phyloP scores from a whole-genome alignment of 2,888 invertebrate species.

The Venustoraphidia nigricollis region DNA sequence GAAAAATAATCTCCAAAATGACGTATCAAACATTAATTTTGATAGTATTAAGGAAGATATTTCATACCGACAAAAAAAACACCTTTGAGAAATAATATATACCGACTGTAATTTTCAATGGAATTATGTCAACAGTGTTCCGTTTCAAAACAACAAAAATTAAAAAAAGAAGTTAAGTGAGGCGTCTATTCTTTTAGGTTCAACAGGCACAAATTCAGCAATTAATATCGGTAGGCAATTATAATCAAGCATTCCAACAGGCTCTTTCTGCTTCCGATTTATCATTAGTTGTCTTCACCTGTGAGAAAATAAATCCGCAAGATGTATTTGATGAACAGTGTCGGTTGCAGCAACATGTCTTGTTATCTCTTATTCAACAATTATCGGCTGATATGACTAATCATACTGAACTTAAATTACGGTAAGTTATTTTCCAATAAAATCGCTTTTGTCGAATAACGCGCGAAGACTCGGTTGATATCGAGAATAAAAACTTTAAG shows the following conservation, averaged over 20 bases:
- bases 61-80: no score
- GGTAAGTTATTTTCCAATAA: constrained; percentile 31
- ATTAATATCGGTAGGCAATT: constrained; percentile 52
- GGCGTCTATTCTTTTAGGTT: constrained; percentile 25
- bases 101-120: no score
- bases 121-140: no score
- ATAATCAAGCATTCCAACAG: constrained; percentile 80
- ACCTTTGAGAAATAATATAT: no score
- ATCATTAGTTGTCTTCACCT: constrained; percentile 69
- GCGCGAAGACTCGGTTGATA: no score
- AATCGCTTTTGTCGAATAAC: no score
- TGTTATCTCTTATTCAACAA: constrained; percentile 88
- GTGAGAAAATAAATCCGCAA: constrained; percentile 68
- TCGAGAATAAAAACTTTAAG: no score
- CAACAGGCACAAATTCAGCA: constrained; percentile 54
- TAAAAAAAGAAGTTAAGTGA: no score
- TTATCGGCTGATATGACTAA: constrained; percentile 76
- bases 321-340: constrained; percentile 62
- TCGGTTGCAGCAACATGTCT: constrained; percentile 70
- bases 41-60: no score
- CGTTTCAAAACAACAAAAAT: no score
- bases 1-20: no score
- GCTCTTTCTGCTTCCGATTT: constrained; percentile 82
- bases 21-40: no score
- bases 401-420: constrained; percentile 68